Evolutionary conservation across 2,113 vertebrate species (phyloP), one percentile per base, ranked within the genome.

Genomic region (Pangasianodon hypophthalmus): DNA sequence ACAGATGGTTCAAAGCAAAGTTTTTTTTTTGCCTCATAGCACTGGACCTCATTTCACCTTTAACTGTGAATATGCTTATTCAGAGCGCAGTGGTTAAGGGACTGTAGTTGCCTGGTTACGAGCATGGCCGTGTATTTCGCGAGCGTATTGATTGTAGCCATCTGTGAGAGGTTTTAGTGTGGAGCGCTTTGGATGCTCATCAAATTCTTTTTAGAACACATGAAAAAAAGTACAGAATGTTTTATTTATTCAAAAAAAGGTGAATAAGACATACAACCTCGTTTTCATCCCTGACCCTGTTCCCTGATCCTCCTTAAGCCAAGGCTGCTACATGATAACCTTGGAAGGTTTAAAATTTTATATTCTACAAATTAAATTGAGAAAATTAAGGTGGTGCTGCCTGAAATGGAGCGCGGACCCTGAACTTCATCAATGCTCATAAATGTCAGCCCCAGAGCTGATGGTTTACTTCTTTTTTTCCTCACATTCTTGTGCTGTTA

Each of bases 51-150:
- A 2, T 54, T 54, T 88, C 87, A 88, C 52, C 88, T 91, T 67
- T 88, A 56, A 32, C 83, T 82, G 62, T 75, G 56, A 69, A 82
- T 83, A 56, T 29, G 85, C 48, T 85, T 84, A 82, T 91, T 88
- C 71, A 46, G 56, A 88, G 75, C 80, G 14, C 26, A 77, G 62
- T 41, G 58, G 58, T 88, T 80, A 85, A 69, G 86, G 56, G 79
- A 80, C 58, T 88, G 48, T 62, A 77, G 88, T 86, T 86, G 48
- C 89, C 73, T 87, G 77, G 89, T 88, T 69, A 89, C 83, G 29
- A 85, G 82, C 29, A 19, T 69, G 62, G 67, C 73, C 52, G 44
- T 50, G 54, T 75, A 62, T 67, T 90, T 79, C 11, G 64, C 54
- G 77, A 87, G 56, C 0, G 16, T 71, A 90, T 88, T 86, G 83